A percentile compares a stretch with the other conserved stretches of the same genome.
phyloP scores from a whole-genome alignment of 2,888 invertebrate species.

The Rugalucina vietnamica region DNA sequence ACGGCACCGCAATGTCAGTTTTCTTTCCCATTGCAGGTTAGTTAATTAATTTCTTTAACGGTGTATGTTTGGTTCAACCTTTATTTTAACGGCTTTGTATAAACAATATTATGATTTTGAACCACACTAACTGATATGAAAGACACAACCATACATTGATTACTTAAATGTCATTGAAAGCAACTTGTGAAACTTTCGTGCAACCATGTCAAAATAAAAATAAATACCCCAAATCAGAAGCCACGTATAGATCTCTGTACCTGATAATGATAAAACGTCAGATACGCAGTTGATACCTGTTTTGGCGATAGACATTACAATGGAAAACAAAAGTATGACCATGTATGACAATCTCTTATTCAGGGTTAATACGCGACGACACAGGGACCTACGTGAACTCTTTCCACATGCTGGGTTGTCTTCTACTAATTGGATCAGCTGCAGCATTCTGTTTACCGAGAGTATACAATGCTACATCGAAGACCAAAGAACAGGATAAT shows the following conservation, averaged over 20 bases:
- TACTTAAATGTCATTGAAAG: neutral
- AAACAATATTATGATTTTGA: neutral
- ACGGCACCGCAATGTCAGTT: constrained; percentile 41
- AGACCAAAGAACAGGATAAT: neutral
- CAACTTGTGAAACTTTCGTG: neutral
- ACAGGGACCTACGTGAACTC: constrained; percentile 52
- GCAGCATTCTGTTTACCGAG: constrained; percentile 32
- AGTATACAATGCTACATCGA: constrained; percentile 15
- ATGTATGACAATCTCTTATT: too few relatives aligned
- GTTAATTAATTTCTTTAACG: neutral
- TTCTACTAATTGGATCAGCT: constrained; percentile 32
- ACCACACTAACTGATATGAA: neutral
- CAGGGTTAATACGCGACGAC: constrained; percentile 51
- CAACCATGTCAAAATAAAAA: too few relatives aligned
- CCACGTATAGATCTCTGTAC: too few relatives aligned
- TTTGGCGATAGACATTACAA: too few relatives aligned
- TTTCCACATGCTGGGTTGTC: constrained; percentile 50
- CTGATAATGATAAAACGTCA: too few relatives aligned
- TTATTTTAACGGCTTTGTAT: neutral
- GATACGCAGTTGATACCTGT: too few relatives aligned
- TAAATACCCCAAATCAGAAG: too few relatives aligned
- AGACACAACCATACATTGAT: neutral
- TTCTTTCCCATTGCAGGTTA: constrained; percentile 52
- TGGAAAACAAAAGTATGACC: too few relatives aligned
- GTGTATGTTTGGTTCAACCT: neutral